A percentile compares a stretch with the other conserved stretches of the same genome.
phyloP scores from a whole-genome alignment of 1,140 invertebrate species.

The Cheumatopsyche charites region DNA sequence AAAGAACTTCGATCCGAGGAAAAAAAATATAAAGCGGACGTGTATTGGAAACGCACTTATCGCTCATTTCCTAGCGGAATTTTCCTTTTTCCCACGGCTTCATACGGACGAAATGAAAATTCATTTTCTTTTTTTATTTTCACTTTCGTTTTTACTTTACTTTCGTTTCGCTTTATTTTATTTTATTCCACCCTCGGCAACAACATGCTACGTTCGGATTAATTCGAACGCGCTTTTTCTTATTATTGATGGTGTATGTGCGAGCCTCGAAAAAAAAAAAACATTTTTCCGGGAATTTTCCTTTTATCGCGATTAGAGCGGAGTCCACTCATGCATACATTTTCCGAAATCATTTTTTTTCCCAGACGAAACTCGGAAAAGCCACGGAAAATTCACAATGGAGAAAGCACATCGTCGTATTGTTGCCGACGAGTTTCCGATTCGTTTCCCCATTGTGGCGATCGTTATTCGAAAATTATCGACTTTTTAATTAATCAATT shows the following conservation, averaged over 20 bases:
- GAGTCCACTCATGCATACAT: conserved; percentile 26
- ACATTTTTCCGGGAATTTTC: conserved; percentile 12
- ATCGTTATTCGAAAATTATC: too few relatives aligned
- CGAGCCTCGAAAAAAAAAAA: conserved; percentile 13
- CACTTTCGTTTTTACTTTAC: neutral
- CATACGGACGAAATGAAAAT: neutral
- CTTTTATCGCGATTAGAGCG: conserved; percentile 36
- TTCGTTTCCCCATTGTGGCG: too few relatives aligned
- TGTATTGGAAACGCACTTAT: conserved; percentile 15
- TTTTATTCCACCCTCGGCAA: neutral
- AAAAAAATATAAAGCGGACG: neutral
- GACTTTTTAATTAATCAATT: too few relatives aligned
- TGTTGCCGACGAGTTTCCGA: too few relatives aligned
- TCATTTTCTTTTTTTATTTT: neutral
- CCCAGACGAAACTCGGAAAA: neutral
- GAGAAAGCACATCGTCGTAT: too few relatives aligned
- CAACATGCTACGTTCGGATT: conserved; percentile 31
- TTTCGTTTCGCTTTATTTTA: neutral
- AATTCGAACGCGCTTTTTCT: conserved; percentile 22
- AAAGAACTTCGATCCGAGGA: too few relatives aligned
- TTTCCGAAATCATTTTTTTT: conserved; percentile 21
- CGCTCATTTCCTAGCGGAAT: neutral
- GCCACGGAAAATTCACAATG: neutral
- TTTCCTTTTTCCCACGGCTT: neutral
- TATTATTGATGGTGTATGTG: conserved; percentile 17